Conservation (phyloP, 2,113 vertebrate species). For the Crocuta crocuta region DNA sequence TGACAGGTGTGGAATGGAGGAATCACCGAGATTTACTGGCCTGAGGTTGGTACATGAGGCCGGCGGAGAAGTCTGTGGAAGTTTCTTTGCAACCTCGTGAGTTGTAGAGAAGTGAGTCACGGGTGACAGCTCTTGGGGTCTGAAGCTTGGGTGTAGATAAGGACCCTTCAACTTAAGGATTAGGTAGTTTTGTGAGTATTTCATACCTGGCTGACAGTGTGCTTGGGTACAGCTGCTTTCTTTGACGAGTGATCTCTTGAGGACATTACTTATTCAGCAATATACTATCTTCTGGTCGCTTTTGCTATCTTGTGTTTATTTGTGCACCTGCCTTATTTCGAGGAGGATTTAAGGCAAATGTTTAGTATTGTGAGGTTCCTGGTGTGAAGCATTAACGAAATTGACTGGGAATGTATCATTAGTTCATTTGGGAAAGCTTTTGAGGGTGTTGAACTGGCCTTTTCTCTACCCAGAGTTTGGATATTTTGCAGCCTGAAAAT, state of each 20-base stretch:
- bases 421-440: neutral
- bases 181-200: neutral
- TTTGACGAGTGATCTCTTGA: neutral
- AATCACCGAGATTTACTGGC: neutral
- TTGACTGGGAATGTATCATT: neutral
- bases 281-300: neutral
- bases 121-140: neutral
- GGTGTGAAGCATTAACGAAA: neutral
- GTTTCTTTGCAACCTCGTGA: neutral
- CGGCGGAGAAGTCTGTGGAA: neutral
- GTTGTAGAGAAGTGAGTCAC: neutral
- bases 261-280: neutral
- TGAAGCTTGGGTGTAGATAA: neutral
- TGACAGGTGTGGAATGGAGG: neutral
- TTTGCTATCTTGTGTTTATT: neutral
- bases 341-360: neutral
- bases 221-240: neutral
- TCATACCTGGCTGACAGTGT: neutral
- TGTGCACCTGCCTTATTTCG: neutral
- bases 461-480: neutral
- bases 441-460: neutral
- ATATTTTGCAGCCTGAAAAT: neutral
- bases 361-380: neutral
- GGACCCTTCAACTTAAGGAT: neutral
- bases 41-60: neutral